Conservation (phyloP, 2,113 vertebrate species). For the Talpa occidentalis region DNA sequence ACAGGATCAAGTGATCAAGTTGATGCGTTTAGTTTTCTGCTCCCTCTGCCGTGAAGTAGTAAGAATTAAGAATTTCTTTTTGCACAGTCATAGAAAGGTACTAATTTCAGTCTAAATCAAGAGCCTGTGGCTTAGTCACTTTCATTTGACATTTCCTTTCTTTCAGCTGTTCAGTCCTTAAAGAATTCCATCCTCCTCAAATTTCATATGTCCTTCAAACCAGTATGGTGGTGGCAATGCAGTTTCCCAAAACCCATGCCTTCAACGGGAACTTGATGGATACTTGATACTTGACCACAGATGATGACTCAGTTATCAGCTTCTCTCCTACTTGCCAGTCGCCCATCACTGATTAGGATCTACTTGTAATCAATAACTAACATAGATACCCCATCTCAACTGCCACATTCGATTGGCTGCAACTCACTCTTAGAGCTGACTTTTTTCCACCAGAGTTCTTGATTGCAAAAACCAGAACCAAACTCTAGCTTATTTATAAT, state of each 20-base stretch:
- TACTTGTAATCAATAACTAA: not conserved
- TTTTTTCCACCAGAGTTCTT: not conserved
- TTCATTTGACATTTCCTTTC: not conserved
- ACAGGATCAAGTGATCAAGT: not conserved
- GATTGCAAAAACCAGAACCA: not conserved
- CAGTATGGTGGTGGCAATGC: not conserved
- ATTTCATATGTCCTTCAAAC: conserved; percentile 1
- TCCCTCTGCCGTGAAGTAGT: not conserved
- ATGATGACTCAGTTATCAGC: not conserved
- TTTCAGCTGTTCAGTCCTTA: not conserved
- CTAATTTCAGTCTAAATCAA: not conserved
- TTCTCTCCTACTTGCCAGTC: not conserved
- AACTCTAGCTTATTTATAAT: not conserved
- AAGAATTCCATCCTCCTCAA: not conserved
- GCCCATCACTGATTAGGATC: not conserved
- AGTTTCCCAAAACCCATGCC: not conserved
- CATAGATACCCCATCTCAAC: not conserved
- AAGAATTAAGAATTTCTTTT: conserved; percentile 25
- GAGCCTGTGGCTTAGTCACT: not conserved
- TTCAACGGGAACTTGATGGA: not conserved
- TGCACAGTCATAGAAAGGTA: not conserved
- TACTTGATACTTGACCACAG: not conserved
- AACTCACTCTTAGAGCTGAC: not conserved
- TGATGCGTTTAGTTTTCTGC: not conserved
- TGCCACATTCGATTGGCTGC: not conserved